Base-by-base conservation (phyloP, 1,140 invertebrate species). In the Sarcophaga peregrina region DNA sequence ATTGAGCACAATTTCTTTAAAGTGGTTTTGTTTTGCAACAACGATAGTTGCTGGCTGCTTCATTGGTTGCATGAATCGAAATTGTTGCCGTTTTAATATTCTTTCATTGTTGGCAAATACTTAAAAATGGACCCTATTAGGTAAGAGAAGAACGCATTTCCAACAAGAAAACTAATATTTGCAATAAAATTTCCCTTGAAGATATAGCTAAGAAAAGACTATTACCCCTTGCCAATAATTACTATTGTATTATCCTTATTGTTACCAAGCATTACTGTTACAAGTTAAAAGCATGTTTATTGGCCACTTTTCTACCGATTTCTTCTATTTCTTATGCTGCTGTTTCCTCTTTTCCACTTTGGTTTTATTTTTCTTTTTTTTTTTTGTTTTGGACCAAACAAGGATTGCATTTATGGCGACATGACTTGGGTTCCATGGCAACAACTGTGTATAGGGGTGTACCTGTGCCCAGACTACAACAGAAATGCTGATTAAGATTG, bases 401-500 rank as follows among this genome's bases (percentile, higher is more conserved):
- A 17, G 62, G 8, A 68, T 68, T 25, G 62, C 17, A 68, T 68
- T 68, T 68, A 68, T n/a, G 20, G 17, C 17, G 17, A 68, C 62
- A 20, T 37, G 25, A 52, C 50, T 52, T 10, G 9, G 8, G 9
- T 1, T 10, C 50, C 50, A 52, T 13, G 8, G 13, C 50, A 20
- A 68, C 17, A 68, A 52, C 8, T 13, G 50, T 52, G 20, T 20
- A 68, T 20, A 20, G 62, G 17, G 20, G 17, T 58, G 62, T 68
- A 68, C 62, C 62, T 68, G 62, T 9, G 8, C 62, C 1, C 4
- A 9, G 20, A 9, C 20, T 20, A 68, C 75, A 78, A 78, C 75
- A 78, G 25, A 37, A 78, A 78, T 50, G 75, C 75, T 78, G 47
- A 78, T 78, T 78, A 52, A 50, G 75, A 17, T 78, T 78, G 46